Base-by-base conservation (phyloP, 2,113 vertebrate species). In the Caracal caracal region DNA sequence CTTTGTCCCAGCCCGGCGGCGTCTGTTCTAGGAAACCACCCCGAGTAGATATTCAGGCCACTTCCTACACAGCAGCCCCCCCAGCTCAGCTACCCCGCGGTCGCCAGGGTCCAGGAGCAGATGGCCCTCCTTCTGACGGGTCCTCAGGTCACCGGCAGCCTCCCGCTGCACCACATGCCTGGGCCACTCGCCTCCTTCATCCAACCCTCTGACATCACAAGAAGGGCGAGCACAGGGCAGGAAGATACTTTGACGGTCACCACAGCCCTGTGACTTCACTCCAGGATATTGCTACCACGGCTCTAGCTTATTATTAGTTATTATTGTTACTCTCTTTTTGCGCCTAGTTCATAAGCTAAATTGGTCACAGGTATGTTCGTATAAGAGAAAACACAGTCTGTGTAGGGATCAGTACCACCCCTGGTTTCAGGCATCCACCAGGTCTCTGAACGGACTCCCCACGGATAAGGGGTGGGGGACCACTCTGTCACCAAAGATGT, bases 111-210 rank as follows among this genome's bases (percentile, higher is more conserved):
- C 71, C 40, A 3, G 40, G 1, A 7, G 24, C 40, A 43, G 37
- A 3, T 28, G 71, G 24, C 70, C 22, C 70, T 26, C 22, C 71
- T 28, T 43, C 24, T 0, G 40, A 15, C 12, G 6, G 40, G 15
- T 15, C 37, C 22, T 13, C 37, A 26, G 2, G 24, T 24, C 35
- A 6, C 1, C 37, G 7, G 22, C 12, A 5, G 71, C 71, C 12
- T 15, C 71, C 71, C 12, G 0, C 11, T 1, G 37, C 0, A 0
- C 24, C 71, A 3, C 12, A 6, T 0, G 10, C 24, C 37, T 43
- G 71, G 5, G 3, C 71, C 70, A 12, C 24, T 13, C 70, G 11
- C 35, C 70, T 59, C 56, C 56, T 11, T 71, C 35, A 22, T 71
- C 35, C 22, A 20, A 5, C 11, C 10, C 70, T 71, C 35, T 11